These are phyloP conservation scores for Ptiloglossa arizonensis DNA, from an alignment of 1,140 invertebrate species.

Conservation along the genomic window DNA sequence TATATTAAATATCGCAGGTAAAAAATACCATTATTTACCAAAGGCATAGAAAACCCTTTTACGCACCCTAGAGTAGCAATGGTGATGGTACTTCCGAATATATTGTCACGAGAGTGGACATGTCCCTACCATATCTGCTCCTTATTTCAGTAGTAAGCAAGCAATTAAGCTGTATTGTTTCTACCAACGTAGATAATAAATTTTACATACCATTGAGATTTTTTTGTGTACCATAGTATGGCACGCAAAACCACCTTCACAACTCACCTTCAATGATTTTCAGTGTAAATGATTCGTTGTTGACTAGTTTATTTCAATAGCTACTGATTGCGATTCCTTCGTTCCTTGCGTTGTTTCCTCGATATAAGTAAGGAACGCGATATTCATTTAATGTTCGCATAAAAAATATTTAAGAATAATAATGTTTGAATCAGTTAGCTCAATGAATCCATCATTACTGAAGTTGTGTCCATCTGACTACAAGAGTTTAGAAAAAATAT, in stretches of 20 bases:
- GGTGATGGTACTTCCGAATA: constrained; percentile 84
- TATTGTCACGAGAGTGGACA: constrained; percentile 84
- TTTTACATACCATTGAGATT: constrained; percentile 9
- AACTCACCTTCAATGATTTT: background rate
- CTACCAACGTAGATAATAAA: constrained; percentile 16
- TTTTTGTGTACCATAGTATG: constrained; percentile 22
- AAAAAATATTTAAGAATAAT: background rate
- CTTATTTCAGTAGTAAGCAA: constrained; percentile 51
- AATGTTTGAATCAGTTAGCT: constrained; percentile 19
- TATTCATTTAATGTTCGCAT: background rate
- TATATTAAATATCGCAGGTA: no score
- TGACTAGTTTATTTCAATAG: constrained; percentile 6
- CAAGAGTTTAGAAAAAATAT: constrained; percentile 27
- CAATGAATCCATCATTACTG: constrained; percentile 33
- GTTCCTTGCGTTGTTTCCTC: constrained; percentile 40
- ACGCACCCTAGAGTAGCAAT: constrained; percentile 78
- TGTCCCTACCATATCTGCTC: constrained; percentile 84
- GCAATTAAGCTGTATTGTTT: constrained; percentile 32
- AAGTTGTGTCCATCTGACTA: constrained; percentile 39
- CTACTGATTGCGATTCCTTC: constrained; percentile 42
- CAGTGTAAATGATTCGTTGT: background rate
- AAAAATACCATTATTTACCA: constrained; percentile 71
- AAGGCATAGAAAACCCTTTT: constrained; percentile 28
- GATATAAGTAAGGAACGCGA: constrained; percentile 37
- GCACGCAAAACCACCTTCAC: no score